Percentiles rank a stretch among this genome's conserved stretches.
Conservation (phyloP, 2,797 vertebrate genomes). For the Hypotaenidia philippensis region DNA sequence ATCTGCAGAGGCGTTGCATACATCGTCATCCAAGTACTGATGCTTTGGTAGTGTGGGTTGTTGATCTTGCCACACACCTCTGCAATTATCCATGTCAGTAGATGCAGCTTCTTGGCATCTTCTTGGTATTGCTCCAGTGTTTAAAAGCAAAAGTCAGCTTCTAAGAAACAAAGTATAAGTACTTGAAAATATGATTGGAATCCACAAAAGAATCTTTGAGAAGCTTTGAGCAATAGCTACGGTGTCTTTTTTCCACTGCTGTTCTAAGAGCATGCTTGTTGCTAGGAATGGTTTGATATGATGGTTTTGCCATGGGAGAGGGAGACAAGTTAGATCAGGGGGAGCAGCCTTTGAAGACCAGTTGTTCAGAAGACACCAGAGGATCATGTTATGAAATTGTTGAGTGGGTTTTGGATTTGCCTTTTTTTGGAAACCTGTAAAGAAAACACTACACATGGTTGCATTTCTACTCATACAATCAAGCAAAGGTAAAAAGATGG, state of each 20-base stretch:
- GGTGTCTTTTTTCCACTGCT: neutral
- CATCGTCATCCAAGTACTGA: fast-evolving
- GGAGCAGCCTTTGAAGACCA: neutral
- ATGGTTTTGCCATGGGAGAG: neutral
- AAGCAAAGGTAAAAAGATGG: neutral
- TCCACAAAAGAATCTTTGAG: neutral
- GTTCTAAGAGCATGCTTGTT: neutral
- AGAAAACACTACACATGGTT: neutral
- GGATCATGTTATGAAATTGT: neutral
- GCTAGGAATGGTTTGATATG: neutral
- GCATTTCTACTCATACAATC: neutral
- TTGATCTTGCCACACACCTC: neutral
- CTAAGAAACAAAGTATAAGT: neutral
- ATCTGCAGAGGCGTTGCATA: neutral
- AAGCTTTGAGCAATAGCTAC: neutral
- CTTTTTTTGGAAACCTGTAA: neutral
- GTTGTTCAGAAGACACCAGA: neutral
- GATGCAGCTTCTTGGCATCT: neutral
- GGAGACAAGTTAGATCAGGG: neutral
- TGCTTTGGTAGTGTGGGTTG: fast-evolving
- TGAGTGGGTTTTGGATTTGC: neutral
- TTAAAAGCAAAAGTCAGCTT: neutral
- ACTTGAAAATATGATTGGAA: neutral
- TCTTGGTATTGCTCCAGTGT: neutral
- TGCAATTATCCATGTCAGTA: neutral